Percentiles rank a stretch among this genome's conserved stretches.
phyloP scores from a whole-genome alignment of 2,113 vertebrate genomes.

The Corythornis cristatus region DNA sequence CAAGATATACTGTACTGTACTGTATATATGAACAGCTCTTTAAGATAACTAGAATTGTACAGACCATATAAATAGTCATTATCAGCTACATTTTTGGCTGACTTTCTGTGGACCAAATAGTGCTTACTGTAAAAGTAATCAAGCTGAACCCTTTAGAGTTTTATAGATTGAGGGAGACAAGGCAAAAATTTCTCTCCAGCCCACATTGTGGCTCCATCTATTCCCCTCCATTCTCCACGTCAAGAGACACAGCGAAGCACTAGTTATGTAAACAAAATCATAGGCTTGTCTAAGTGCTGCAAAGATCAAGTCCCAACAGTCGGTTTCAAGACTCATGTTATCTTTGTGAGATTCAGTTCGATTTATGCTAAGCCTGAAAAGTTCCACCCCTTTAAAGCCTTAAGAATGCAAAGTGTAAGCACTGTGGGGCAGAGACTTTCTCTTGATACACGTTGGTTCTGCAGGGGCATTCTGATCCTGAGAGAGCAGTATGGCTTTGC shows the following conservation, averaged over 20 bases:
- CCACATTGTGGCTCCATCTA: not conserved
- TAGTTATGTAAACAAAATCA: slow-evolving; percentile 31
- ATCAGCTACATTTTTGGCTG: slow-evolving; percentile 69
- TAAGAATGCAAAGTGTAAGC: not conserved
- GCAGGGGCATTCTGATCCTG: not conserved
- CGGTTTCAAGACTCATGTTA: not conserved
- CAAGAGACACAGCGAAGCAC: slow-evolving; percentile 8
- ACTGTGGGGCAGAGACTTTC: not conserved
- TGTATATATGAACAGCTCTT: slow-evolving; percentile 68
- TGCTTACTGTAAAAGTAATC: slow-evolving; percentile 58
- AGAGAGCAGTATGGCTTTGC: slow-evolving; percentile 7
- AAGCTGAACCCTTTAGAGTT: slow-evolving; percentile 45
- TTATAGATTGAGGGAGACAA: slow-evolving; percentile 46
- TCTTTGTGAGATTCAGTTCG: not conserved
- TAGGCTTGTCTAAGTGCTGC: not conserved
- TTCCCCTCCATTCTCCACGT: not conserved
- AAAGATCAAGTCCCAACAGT: not conserved
- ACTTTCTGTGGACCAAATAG: slow-evolving; percentile 1
- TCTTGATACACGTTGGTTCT: not conserved
- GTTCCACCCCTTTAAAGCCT: not conserved
- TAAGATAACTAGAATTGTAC: slow-evolving; percentile 62
- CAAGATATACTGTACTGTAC: slow-evolving; percentile 53
- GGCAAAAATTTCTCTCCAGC: not conserved
- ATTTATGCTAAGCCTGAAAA: not conserved
- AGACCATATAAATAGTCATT: slow-evolving; percentile 64